Conservation (phyloP, 2,113 vertebrate species). For the Scomber scombrus region DNA sequence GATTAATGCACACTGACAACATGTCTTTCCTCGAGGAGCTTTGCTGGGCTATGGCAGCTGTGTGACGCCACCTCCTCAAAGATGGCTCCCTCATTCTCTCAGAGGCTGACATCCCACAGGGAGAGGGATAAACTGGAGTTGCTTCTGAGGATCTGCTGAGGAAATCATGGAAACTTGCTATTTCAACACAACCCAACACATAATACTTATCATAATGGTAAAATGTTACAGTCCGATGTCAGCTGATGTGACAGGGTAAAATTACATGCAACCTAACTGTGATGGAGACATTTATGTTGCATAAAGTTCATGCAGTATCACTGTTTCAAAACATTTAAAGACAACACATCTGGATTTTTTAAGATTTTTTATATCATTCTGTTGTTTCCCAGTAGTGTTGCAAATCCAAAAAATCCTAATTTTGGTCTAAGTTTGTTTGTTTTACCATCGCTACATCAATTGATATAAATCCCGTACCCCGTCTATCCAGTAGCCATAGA, state of each 20-base stretch:
- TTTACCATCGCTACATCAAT: too few relatives aligned
- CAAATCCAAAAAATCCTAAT: too few relatives aligned
- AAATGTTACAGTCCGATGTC: not conserved
- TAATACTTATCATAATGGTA: slow-evolving; percentile 9
- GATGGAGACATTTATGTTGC: not conserved
- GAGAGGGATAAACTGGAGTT: slow-evolving; percentile 56
- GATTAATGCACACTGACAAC: slow-evolving; percentile 85
- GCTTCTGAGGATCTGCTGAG: slow-evolving; percentile 22
- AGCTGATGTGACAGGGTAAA: too few relatives aligned
- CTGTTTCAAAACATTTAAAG: not conserved
- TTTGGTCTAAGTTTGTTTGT: too few relatives aligned
- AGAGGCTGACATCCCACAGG: slow-evolving; percentile 61
- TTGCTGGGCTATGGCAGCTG: slow-evolving; percentile 74
- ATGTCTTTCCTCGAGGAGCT: slow-evolving; percentile 82
- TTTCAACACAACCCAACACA: slow-evolving; percentile 26
- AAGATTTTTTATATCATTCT: too few relatives aligned
- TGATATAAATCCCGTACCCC: too few relatives aligned
- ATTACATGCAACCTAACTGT: not conserved
- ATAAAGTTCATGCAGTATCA: not conserved
- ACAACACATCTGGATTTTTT: not conserved
- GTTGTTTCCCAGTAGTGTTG: too few relatives aligned
- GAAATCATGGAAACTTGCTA: slow-evolving; percentile 13
- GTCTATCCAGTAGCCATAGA: too few relatives aligned
- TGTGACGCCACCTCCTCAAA: slow-evolving; percentile 76
- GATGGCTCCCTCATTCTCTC: slow-evolving; percentile 55